Evolutionary conservation across 2,797 vertebrate species (phyloP).

Genomic region (Phrynocephalus guinanensis): DNA sequence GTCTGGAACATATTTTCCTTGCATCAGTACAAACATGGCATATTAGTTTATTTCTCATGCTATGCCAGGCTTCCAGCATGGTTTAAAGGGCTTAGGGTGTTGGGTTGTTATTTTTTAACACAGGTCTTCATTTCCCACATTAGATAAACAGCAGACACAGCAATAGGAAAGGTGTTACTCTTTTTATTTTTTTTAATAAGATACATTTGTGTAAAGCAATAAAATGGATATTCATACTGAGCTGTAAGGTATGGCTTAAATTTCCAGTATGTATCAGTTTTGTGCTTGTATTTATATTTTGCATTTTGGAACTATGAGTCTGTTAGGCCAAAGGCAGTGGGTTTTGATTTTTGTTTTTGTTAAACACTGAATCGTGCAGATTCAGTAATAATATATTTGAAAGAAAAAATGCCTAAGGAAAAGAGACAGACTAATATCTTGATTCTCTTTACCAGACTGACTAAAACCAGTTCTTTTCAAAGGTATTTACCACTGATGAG

Average conservation of each 20-base stretch:
- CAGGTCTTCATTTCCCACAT: slow-evolving; percentile 46
- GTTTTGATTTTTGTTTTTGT: not conserved
- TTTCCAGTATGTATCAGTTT: not conserved
- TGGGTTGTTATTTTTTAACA: slow-evolving; percentile 21
- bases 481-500: slow-evolving; percentile 19
- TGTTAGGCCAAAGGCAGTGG: slow-evolving; percentile 26
- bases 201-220: not conserved
- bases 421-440: not conserved
- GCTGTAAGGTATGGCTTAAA: slow-evolving; percentile 12
- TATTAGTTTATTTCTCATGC: slow-evolving; percentile 42
- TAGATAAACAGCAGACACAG: slow-evolving; percentile 45
- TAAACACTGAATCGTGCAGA: not conserved
- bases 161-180: slow-evolving; percentile 37
- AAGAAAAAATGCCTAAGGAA: slow-evolving; percentile 1
- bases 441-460: not conserved
- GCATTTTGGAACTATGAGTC: slow-evolving; percentile 21
- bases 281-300: slow-evolving; percentile 30
- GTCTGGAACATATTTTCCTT: slow-evolving; percentile 36
- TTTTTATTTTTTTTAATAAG: slow-evolving; percentile 51
- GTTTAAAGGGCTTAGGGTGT: slow-evolving; percentile 57
- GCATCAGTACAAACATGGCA: slow-evolving; percentile 58
- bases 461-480: slow-evolving; percentile 25
- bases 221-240: slow-evolving; percentile 44
- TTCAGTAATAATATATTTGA: not conserved
- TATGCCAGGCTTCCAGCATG: slow-evolving; percentile 49